phyloP scores from a whole-genome alignment of 1,140 invertebrate genomes.

The Drosophila mayri region DNA sequence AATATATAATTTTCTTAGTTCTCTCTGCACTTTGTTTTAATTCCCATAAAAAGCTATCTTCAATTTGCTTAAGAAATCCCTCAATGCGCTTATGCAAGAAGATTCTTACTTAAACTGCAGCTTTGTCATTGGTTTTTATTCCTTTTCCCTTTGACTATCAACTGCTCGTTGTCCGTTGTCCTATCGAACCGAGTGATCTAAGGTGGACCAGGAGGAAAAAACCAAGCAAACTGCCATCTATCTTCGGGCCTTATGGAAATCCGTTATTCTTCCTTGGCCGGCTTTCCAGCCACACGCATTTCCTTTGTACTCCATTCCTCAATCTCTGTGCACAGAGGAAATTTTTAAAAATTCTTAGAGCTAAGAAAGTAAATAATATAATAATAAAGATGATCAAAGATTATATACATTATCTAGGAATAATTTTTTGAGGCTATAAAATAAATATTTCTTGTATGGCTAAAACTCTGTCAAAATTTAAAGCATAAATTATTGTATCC shows the following conservation, averaged over 20 bases:
- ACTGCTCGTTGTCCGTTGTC: slow-evolving; percentile 27
- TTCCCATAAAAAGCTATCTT: slow-evolving; percentile 11
- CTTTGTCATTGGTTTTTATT: slow-evolving; percentile 37
- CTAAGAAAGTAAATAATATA: not conserved
- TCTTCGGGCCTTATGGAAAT: slow-evolving; percentile 66
- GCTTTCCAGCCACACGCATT: slow-evolving; percentile 38
- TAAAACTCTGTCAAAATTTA: no score
- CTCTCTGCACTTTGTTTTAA: not conserved
- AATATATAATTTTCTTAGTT: not conserved
- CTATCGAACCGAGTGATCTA: slow-evolving; percentile 53
- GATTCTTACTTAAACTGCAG: slow-evolving; percentile 32
- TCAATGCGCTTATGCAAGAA: slow-evolving; percentile 30
- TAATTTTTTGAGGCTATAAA: no score
- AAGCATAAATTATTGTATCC: not conserved
- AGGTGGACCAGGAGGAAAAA: slow-evolving; percentile 42
- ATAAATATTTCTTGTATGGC: no score
- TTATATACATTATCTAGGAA: not conserved
- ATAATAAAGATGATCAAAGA: no score
- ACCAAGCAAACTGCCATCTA: slow-evolving; percentile 54
- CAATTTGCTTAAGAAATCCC: slow-evolving; percentile 36
- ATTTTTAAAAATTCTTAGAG: not conserved
- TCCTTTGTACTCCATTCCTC: slow-evolving; percentile 15
- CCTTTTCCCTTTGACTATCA: slow-evolving; percentile 4
- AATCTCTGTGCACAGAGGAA: not conserved
- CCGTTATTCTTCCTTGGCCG: slow-evolving; percentile 40